Evolutionary conservation across 2,113 vertebrate species (phyloP).

Genomic region (Strigops habroptila): DNA sequence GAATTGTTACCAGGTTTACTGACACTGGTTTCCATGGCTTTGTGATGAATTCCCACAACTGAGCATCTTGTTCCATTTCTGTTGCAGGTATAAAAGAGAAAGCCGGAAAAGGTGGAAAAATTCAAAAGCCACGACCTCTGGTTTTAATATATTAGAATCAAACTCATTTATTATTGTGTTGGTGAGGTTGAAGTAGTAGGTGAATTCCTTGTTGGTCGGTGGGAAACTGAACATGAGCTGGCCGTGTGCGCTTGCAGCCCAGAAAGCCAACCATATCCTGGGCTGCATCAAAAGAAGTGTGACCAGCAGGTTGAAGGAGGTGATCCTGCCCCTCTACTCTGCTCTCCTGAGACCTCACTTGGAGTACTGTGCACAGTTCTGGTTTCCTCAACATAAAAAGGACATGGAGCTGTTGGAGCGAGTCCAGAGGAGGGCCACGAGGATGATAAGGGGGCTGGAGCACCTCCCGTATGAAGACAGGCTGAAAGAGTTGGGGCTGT

Average conservation of each 20-base stretch:
- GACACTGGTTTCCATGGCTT: neutral
- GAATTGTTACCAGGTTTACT: neutral
- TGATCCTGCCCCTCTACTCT: too few relatives aligned
- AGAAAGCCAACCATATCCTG: neutral
- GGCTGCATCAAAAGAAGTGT: neutral
- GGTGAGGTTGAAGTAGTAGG: neutral
- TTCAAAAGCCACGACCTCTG: neutral
- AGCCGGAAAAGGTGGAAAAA: neutral
- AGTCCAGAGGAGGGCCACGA: too few relatives aligned
- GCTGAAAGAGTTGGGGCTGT: too few relatives aligned
- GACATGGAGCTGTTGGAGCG: too few relatives aligned
- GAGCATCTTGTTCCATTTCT: neutral
- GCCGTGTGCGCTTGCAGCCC: neutral
- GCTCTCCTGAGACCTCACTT: too few relatives aligned
- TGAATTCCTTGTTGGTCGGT: neutral
- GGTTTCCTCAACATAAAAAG: too few relatives aligned
- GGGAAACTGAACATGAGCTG: neutral
- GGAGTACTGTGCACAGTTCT: too few relatives aligned
- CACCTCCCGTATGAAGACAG: too few relatives aligned
- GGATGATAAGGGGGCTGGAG: too few relatives aligned
- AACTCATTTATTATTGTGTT: neutral
- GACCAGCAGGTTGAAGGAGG: too few relatives aligned
- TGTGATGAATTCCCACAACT: neutral
- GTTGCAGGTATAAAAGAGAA: neutral
- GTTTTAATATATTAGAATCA: neutral